Evolutionary conservation across 2,113 vertebrate species (phyloP), one percentile per base, ranked within the genome.

Genomic region (Australoheros scitulus): DNA sequence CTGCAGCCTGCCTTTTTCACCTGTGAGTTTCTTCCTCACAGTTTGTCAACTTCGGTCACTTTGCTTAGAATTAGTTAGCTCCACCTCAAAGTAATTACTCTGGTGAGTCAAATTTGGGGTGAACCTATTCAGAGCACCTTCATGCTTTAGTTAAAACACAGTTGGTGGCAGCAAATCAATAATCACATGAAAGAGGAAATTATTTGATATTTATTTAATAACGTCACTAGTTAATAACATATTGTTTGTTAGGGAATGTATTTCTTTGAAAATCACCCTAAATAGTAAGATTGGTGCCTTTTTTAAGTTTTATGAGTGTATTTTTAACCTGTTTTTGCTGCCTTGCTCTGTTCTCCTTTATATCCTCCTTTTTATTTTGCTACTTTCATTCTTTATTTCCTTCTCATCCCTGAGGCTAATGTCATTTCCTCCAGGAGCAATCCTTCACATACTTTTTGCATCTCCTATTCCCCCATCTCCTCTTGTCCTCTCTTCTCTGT

Each of bases 371-470:
- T 65, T 65, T 55, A 38, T 47, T 64, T 22, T 61, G 13, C 22
- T 41, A 24, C 76, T 56, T 87, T 87, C 22, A 76, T 83, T 88
- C 38, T 72, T 14, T n/a, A 76, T 61, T 86, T 59, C 36, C 36
- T 79, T 72, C 58, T 74, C 64, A 61, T 55, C 81, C 83, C 79
- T 26, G 63, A 91, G 80, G 92, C 82, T 80, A 65, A 79, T 88
- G 79, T 87, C 76, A 81, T 85, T 87, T 86, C 81, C 68, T 81
- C 41, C 80, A 77, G 84, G 68, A 81, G 63, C 14, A 34, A 84
- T 87, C 47, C 47, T 3, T 55, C 68, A 4, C 68, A 29, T 59
- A 24, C 41, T 11, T n/a, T 41, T 83, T 68, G 74, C 77, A 63
- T 59, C 41, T 34, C 60, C 57, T 56, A 55, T 63, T 22, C 47